Evolutionary conservation across 1,140 invertebrate species (phyloP).

Genomic region (Pseudomyrmex flavicornis): DNA sequence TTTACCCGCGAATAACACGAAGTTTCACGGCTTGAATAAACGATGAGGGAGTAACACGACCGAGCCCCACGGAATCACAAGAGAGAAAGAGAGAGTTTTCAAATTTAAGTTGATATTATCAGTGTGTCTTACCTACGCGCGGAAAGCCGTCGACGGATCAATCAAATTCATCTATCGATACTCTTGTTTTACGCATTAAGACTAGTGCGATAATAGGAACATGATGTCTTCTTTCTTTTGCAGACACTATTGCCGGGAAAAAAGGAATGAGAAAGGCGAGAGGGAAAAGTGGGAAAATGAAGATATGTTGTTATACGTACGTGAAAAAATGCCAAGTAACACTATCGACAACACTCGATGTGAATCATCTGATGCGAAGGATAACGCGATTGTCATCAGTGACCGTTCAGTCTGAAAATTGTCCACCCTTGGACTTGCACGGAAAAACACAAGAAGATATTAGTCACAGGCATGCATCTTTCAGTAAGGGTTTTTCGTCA

Average conservation of each 20-base stretch:
- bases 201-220: conserved; percentile 85
- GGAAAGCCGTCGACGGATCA: conserved; percentile 55
- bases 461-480: not conserved
- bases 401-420: conserved; percentile 31
- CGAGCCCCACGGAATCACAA: conserved; percentile 19
- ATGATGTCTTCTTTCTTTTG: conserved; percentile 81
- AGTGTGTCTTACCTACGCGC: conserved; percentile 51
- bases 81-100: not conserved
- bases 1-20: not conserved
- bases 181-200: conserved; percentile 80
- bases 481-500: not conserved
- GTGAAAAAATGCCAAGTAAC: conserved; percentile 38
- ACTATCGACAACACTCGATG: not conserved
- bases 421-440: conserved; percentile 57
- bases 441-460: conserved; percentile 31
- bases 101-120: conserved; percentile 15
- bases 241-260: conserved; percentile 66
- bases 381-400: not conserved
- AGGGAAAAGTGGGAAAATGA: not conserved
- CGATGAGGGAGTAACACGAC: conserved; percentile 29
- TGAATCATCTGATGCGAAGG: not conserved
- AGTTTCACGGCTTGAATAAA: conserved; percentile 25
- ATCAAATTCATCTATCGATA: conserved; percentile 62
- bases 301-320: conserved; percentile 74
- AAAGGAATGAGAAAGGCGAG: not conserved